Evolutionary conservation across 2,113 vertebrate genomes (phyloP), one percentile per base, ranked within the genome.

Genomic region (Pseudorasbora parva): DNA sequence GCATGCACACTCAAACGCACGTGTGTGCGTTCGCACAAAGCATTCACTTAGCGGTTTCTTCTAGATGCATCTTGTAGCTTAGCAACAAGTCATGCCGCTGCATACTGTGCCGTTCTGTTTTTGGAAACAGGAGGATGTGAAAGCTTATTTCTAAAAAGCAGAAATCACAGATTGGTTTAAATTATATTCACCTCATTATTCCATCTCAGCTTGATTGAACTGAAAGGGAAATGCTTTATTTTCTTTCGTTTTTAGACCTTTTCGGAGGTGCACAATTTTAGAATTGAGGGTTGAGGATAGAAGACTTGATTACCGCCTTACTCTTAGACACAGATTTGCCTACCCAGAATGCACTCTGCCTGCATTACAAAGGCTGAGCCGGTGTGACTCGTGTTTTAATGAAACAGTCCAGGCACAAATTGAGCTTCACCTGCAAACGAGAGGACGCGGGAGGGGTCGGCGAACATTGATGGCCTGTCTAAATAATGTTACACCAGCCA

Each of bases 401-500:
- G 75, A 85, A 85, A 60, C 27, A 14, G 75, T 77, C 41, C 78
- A 57, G 41, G 69, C 81, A 56, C 72, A 64, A 71, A 76, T 69
- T 76, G 69, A 47, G 54, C 75, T 62, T 82, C 82, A 84, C 72
- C 84, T 88, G 77, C 82, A 88, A 87, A 89, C 88, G 45, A 84
- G 82, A 84, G 45, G 75, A 71, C 60, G 45, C 79, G 41, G 75
- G 69, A 75, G 82, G 41, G 59, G 74, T 82, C 74, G 69, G 23
- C 78, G 51, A 81, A 84, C 82, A 84, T 79, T 69, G 88, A 90
- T 84, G 84, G 81, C 79, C 89, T 91, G 92, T 90, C 92, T 87
- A 86, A 90, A 85, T 87, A 88, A 91, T 89, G 89, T 90, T 82
- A 88, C 90, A 89, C 89, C 86, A 87, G 82, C 83, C 83, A 83